phyloP scores from a whole-genome alignment of 2,888 invertebrate species.

The Lochmaea capreae region DNA sequence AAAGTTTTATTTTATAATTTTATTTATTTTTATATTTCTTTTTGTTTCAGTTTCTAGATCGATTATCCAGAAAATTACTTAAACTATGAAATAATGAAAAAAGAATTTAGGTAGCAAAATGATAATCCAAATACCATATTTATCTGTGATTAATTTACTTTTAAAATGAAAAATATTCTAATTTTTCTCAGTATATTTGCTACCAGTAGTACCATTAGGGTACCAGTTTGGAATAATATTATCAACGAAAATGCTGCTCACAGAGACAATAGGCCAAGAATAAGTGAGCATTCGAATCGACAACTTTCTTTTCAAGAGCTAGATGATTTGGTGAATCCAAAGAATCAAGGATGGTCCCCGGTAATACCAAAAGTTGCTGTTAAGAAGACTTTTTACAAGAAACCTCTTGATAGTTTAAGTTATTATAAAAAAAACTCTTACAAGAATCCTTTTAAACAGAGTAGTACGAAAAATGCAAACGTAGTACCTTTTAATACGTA shows the following conservation, averaged over 20 bases:
- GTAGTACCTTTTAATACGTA: constrained; percentile 21
- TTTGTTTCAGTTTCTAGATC: constrained; percentile 7
- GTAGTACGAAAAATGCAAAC: neutral
- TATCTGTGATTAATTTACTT: constrained; percentile 34
- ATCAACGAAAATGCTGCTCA: constrained; percentile 14
- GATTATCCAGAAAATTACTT: neutral
- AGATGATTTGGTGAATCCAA: neutral
- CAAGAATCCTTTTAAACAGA: neutral
- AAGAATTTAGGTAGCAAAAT: neutral
- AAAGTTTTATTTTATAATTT: neutral
- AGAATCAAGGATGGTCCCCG: constrained; percentile 13
- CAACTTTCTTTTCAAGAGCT: neutral
- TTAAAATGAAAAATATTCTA: constrained; percentile 50
- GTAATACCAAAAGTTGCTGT: neutral
- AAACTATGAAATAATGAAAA: constrained; percentile 1
- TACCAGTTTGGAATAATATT: constrained; percentile 37
- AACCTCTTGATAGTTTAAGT: neutral
- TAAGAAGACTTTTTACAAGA: constrained; percentile 13
- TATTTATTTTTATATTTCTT: neutral
- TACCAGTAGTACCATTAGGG: constrained; percentile 44
- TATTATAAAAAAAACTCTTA: constrained; percentile 2
- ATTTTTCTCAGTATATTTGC: constrained; percentile 44
- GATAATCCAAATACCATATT: constrained; percentile 2
- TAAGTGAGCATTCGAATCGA: constrained; percentile 1
- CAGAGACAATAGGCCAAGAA: constrained; percentile 29